These are phyloP conservation scores for Caenorhabditis afra DNA, from an alignment of 2,888 invertebrate species.

Conservation along the genomic window DNA sequence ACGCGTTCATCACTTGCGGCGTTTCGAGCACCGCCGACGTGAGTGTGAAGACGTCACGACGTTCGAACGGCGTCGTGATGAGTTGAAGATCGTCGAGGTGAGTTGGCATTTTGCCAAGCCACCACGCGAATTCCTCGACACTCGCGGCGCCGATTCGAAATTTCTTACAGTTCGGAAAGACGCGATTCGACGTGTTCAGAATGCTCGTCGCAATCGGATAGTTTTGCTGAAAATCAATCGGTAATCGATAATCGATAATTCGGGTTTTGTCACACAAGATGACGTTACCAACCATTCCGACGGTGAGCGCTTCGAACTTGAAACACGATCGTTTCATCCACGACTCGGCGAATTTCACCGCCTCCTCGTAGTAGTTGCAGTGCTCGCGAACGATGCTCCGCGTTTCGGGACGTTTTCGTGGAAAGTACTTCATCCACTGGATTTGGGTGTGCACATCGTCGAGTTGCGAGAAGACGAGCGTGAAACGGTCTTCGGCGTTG, in stretches of 20 bases:
- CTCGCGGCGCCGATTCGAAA: background rate
- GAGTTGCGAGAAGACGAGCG: slow-evolving; percentile 13
- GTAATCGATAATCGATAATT: background rate
- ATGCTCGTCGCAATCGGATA: slow-evolving; percentile 12
- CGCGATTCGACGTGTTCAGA: background rate
- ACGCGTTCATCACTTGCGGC: background rate
- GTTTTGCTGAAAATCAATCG: slow-evolving; percentile 9
- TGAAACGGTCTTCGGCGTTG: background rate
- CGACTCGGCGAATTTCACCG: slow-evolving; percentile 17
- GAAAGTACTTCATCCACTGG: slow-evolving; percentile 5
- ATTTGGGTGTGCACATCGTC: slow-evolving; percentile 9
- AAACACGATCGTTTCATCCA: slow-evolving; percentile 15
- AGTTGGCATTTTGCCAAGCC: slow-evolving; percentile 20
- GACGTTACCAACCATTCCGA: background rate
- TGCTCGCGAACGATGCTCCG: background rate
- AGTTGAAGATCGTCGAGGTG: background rate
- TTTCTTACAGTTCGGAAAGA: slow-evolving; percentile 1
- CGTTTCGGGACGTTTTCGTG: background rate
- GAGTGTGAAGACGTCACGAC: background rate
- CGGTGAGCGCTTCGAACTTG: background rate
- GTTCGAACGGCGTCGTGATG: background rate
- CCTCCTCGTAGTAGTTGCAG: slow-evolving; percentile 10
- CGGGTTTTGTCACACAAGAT: background rate
- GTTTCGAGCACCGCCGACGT: background rate
- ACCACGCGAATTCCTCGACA: slow-evolving; percentile 2